These are phyloP conservation scores for Tenthredo scrophulariae DNA, from an alignment of 2,888 invertebrate species.

Conservation along the genomic window DNA sequence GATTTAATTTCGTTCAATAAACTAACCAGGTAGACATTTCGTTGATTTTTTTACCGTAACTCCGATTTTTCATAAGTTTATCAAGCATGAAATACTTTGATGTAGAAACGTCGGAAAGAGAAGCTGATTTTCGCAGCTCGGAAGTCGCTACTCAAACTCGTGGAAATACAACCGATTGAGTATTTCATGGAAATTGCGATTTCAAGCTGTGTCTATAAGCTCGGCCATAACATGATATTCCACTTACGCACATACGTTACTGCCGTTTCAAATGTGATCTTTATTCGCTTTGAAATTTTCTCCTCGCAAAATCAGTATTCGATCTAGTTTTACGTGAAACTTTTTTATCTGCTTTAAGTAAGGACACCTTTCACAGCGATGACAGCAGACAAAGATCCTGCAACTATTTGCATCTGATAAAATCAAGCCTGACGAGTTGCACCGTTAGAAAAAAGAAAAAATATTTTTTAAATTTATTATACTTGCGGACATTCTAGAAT, in stretches of 20 bases:
- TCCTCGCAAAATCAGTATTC: background rate
- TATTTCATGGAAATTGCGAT: constrained; percentile 12
- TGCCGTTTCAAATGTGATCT: background rate
- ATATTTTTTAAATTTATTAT: background rate
- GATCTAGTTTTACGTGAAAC: background rate
- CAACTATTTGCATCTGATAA: background rate
- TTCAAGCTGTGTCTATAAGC: constrained; percentile 24
- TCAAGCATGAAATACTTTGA: background rate
- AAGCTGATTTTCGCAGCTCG: background rate
- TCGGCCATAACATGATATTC: constrained; percentile 14
- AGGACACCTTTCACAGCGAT: background rate
- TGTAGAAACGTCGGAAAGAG: background rate
- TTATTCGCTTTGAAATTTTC: constrained; percentile 19
- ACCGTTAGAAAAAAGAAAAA: background rate
- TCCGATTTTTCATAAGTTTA: background rate
- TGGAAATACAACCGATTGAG: background rate
- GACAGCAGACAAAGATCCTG: background rate
- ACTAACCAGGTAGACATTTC: constrained; percentile 20
- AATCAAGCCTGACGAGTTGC: background rate
- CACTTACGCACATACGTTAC: constrained; percentile 28
- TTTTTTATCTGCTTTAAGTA: background rate
- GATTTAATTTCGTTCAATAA: background rate
- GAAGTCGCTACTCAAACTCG: background rate
- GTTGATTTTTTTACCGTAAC: background rate
- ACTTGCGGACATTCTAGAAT: background rate